These are phyloP conservation scores for Hanleya hanleyi DNA, from an alignment of 2,888 invertebrate species.

Conservation along the genomic window DNA sequence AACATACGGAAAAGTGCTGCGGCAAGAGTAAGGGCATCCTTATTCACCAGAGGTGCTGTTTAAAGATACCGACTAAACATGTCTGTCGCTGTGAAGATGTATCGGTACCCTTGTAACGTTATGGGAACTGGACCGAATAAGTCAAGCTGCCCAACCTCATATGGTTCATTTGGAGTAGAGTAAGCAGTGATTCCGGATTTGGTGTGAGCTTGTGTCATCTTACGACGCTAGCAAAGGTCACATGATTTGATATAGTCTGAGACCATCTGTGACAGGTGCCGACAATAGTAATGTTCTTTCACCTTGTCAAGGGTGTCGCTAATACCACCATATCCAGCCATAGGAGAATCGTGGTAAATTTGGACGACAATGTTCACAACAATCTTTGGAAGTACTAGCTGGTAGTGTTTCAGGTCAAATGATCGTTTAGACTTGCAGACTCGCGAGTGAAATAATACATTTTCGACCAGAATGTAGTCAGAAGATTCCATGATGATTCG, in stretches of 20 bases:
- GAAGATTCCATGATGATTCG: constrained; percentile 4
- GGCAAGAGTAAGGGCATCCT: not conserved
- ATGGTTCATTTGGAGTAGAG: not conserved
- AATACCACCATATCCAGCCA: constrained; percentile 17
- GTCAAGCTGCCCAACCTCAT: not conserved
- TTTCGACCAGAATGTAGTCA: constrained; percentile 5
- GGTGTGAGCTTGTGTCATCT: constrained; percentile 1
- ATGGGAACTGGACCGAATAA: not conserved
- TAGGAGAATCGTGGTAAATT: constrained; percentile 8
- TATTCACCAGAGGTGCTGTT: not conserved
- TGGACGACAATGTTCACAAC: constrained; percentile 4
- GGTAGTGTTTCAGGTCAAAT: constrained; percentile 9
- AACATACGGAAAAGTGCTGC: not conserved
- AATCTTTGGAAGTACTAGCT: constrained; percentile 11
- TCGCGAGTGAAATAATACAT: constrained; percentile 12
- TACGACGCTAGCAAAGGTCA: constrained; percentile 6
- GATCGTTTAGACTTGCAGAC: constrained; percentile 20
- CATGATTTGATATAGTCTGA: constrained; percentile 12
- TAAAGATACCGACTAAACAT: not conserved
- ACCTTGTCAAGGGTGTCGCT: constrained; percentile 16
- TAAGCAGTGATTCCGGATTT: not conserved
- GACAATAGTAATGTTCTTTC: constrained; percentile 7
- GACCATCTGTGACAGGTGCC: not conserved
- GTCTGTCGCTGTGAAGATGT: not conserved
- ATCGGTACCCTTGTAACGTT: not conserved